Conservation (phyloP, 2,888 invertebrate species). For the Deilephila porcellus region DNA sequence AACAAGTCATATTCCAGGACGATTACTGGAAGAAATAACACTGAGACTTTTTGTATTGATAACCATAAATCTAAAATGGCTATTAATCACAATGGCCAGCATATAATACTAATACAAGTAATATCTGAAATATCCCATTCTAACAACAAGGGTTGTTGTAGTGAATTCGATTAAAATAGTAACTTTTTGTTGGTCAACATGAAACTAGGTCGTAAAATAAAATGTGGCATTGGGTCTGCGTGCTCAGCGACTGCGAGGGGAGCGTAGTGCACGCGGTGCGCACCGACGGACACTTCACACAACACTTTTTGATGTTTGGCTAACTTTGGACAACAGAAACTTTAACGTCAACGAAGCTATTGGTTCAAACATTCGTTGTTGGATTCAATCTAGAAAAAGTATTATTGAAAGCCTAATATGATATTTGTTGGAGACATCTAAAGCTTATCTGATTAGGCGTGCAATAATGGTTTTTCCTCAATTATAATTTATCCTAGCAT, state of each 20-base stretch:
- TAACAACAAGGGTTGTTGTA: neutral
- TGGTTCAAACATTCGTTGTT: neutral
- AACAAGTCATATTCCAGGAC: too few relatives aligned
- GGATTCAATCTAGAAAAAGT: neutral
- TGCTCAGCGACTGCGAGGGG: neutral
- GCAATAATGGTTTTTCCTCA: too few relatives aligned
- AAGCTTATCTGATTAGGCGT: neutral
- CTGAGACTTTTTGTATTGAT: too few relatives aligned
- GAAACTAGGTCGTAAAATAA: slow-evolving; percentile 3
- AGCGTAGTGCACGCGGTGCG: slow-evolving; percentile 1
- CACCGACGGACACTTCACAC: neutral
- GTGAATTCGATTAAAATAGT: neutral
- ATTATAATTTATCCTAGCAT: too few relatives aligned
- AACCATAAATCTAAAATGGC: too few relatives aligned
- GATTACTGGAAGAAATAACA: too few relatives aligned
- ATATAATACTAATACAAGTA: neutral
- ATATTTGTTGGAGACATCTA: too few relatives aligned
- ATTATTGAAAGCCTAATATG: neutral
- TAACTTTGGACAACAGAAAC: neutral
- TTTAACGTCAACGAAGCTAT: neutral
- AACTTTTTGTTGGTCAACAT: neutral
- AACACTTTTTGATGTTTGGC: neutral
- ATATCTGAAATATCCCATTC: neutral
- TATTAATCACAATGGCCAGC: too few relatives aligned
- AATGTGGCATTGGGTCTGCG: slow-evolving; percentile 3